Percentiles rank a stretch among this genome's conserved stretches.
Evolutionary conservation across 53 echinoderm and acorn worm genomes (phyloP).

Genomic region (Echinarachnius parma): DNA sequence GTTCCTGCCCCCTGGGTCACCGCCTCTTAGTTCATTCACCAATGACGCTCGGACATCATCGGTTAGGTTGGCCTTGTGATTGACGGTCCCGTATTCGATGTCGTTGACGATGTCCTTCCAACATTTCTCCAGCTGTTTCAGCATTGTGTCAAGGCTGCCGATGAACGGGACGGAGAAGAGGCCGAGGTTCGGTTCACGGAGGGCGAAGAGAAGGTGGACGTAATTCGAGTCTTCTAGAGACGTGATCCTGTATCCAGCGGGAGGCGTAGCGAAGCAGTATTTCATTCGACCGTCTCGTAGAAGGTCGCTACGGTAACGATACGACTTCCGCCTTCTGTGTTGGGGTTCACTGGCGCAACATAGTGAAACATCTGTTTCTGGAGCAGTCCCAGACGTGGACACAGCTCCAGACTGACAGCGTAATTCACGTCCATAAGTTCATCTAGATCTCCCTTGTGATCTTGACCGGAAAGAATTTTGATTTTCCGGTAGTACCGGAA

Average conservation of each 20-base stretch:
- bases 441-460: neutral
- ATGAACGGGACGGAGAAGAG: slow-evolving; percentile 9
- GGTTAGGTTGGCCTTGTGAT: neutral
- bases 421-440: neutral
- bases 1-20: slow-evolving; percentile 46
- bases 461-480: neutral
- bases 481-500: slow-evolving; percentile 64
- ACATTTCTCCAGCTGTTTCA: slow-evolving; percentile 51
- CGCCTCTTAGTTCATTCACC: slow-evolving; percentile 27
- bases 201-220: slow-evolving; percentile 72
- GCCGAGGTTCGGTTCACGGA: slow-evolving; percentile 55
- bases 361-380: slow-evolving; percentile 13
- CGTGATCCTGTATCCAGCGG: slow-evolving; percentile 41
- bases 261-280: slow-evolving; percentile 25
- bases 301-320: slow-evolving; percentile 22
- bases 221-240: slow-evolving; percentile 47
- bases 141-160: slow-evolving; percentile 27
- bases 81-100: slow-evolving; percentile 53
- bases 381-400: neutral
- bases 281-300: neutral
- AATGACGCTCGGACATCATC: slow-evolving; percentile 38
- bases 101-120: slow-evolving; percentile 67
- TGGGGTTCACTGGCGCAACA: neutral
- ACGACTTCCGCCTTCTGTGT: slow-evolving; percentile 26
- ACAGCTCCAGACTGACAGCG: neutral